A percentile compares a stretch with the other conserved stretches of the same genome.
These are phyloP conservation scores for Tretioscincus oriximinensis DNA, from an alignment of 2,113 vertebrate genomes.

Conservation along the genomic window DNA sequence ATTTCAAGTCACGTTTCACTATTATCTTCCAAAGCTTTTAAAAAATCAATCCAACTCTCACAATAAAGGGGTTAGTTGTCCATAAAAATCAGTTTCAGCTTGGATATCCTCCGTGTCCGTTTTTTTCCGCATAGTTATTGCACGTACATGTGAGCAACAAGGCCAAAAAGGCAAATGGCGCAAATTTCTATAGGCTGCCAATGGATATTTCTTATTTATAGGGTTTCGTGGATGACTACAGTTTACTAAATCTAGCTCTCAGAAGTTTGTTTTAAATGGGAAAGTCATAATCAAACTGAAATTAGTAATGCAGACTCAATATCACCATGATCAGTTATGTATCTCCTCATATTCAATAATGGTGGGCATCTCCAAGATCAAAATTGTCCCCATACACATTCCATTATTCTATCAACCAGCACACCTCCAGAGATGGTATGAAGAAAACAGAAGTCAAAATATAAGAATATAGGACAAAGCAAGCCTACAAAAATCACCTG, in stretches of 20 bases:
- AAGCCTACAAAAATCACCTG: background rate
- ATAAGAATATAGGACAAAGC: background rate
- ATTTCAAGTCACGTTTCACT: conserved; percentile 34
- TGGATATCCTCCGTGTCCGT: background rate
- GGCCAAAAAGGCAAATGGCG: background rate
- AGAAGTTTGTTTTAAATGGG: background rate
- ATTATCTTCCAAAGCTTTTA: conserved; percentile 6
- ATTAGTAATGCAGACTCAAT: background rate
- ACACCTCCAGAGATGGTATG: background rate
- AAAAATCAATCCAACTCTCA: background rate
- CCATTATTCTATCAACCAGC: too few relatives aligned
- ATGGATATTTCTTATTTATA: background rate
- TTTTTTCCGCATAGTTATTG: background rate
- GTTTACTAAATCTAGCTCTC: background rate
- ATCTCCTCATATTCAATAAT: background rate
- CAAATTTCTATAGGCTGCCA: background rate
- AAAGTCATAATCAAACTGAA: background rate
- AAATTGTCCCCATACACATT: background rate
- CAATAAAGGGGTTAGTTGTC: background rate
- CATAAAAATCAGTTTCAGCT: background rate
- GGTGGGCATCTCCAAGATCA: background rate
- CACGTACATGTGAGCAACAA: conserved; percentile 23
- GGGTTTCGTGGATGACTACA: background rate
- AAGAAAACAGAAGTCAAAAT: background rate
- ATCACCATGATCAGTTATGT: background rate